Conservation (phyloP, 92 coral and sea anemone genomes). For the Epizoanthus ramosus region DNA sequence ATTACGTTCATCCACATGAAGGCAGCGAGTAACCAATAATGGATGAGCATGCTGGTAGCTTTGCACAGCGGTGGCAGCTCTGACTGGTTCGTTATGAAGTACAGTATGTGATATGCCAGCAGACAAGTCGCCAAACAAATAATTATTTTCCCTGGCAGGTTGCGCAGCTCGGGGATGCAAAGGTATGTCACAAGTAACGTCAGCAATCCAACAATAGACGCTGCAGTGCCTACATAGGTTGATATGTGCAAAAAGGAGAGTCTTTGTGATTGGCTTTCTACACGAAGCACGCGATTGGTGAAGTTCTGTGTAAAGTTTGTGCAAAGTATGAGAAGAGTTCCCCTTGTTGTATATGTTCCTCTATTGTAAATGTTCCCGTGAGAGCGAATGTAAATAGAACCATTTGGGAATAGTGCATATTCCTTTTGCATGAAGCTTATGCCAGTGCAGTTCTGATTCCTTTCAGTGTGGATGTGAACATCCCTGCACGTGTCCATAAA, state of each 20-base stretch:
- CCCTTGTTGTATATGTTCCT: too few species aligned
- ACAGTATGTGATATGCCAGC: conserved; percentile 3
- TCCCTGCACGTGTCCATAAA: conserved; percentile 9
- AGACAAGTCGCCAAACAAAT: conserved; percentile 14
- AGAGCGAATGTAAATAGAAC: too few species aligned
- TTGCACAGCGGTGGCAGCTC: conserved; percentile 32
- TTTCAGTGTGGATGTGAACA: background rate
- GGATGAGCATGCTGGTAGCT: conserved; percentile 25
- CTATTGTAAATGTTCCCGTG: too few species aligned
- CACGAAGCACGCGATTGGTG: background rate
- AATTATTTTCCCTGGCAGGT: conserved; percentile 29
- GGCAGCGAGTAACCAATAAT: conserved; percentile 30
- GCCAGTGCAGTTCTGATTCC: too few species aligned
- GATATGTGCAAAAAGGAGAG: conserved; percentile 22
- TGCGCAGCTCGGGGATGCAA: conserved; percentile 22
- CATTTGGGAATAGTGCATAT: too few species aligned
- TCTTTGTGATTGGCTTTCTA: background rate
- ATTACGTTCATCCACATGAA: conserved; percentile 41
- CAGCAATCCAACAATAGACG: background rate
- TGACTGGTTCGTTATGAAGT: conserved; percentile 15
- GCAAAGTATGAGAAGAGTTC: conserved; percentile 4
- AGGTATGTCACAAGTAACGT: background rate
- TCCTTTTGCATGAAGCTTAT: too few species aligned
- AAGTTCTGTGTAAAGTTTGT: background rate
- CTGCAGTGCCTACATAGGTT: conserved; percentile 9